These are phyloP conservation scores for Maniola jurtina DNA, from an alignment of 1,140 invertebrate genomes.

Conservation along the genomic window DNA sequence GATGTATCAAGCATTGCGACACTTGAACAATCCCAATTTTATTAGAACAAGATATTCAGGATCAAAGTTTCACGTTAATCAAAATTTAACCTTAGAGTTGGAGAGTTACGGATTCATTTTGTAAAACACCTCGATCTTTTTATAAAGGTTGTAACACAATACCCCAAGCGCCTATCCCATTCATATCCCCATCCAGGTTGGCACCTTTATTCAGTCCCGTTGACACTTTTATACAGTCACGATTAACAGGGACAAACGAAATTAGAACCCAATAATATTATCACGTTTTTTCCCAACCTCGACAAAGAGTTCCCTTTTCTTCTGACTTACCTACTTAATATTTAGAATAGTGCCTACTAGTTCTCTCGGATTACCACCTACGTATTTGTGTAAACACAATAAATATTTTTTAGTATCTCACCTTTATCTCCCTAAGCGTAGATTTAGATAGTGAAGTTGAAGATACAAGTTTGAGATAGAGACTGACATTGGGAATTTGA, in stretches of 20 bases:
- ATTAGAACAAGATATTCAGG: slow-evolving; percentile 40
- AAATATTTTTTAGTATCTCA: slow-evolving; percentile 57
- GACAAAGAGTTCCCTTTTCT: slow-evolving; percentile 48
- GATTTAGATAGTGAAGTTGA: slow-evolving; percentile 21
- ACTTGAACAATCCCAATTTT: slow-evolving; percentile 51
- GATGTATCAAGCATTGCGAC: slow-evolving; percentile 38
- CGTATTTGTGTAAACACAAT: slow-evolving; percentile 74
- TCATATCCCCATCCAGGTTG: slow-evolving; percentile 55
- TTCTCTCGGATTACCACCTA: slow-evolving; percentile 68
- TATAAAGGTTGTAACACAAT: slow-evolving; percentile 43
- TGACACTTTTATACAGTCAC: slow-evolving; percentile 66
- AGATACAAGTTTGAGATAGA: slow-evolving; percentile 19
- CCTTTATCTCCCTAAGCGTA: slow-evolving; percentile 15
- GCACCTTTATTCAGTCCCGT: slow-evolving; percentile 51
- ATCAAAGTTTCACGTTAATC: slow-evolving; percentile 4
- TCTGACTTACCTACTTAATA: slow-evolving; percentile 51
- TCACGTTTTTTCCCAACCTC: slow-evolving; percentile 46
- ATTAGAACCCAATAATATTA: slow-evolving; percentile 77
- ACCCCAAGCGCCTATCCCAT: slow-evolving; percentile 37
- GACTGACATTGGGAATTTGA: slow-evolving; percentile 21
- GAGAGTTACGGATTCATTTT: slow-evolving; percentile 26
- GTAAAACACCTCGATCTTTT: slow-evolving; percentile 3
- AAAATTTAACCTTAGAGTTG: slow-evolving; percentile 8
- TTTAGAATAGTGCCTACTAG: slow-evolving; percentile 45
- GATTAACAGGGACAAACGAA: slow-evolving; percentile 62